phyloP scores from a whole-genome alignment of 2,888 invertebrate genomes.

The Drosophila phalerata region DNA sequence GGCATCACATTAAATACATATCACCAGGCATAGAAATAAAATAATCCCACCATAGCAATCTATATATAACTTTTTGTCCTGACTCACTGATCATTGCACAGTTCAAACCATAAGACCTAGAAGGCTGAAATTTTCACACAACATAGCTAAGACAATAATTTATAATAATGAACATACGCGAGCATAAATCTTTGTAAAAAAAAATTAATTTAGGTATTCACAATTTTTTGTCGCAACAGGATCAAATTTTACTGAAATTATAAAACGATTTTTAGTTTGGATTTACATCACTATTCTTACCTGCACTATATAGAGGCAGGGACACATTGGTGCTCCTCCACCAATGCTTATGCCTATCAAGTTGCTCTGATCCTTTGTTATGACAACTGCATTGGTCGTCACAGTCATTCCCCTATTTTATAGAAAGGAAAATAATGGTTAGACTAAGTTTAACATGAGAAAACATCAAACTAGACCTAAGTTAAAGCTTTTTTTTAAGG shows the following conservation, averaged over 20 bases:
- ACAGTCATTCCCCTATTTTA: conserved; percentile 97
- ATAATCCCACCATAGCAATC: neutral
- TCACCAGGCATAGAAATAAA: neutral
- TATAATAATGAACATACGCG: too few species aligned
- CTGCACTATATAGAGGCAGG: conserved; percentile 99
- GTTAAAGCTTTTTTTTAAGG: neutral
- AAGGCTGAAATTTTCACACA: too few species aligned
- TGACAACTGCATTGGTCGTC: conserved; percentile 95
- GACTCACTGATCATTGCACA: too few species aligned
- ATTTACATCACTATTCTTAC: conserved; percentile 84
- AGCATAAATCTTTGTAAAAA: too few species aligned
- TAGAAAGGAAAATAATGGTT: neutral
- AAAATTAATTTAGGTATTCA: too few species aligned
- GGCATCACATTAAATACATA: neutral
- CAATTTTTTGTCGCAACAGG: too few species aligned
- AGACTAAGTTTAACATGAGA: neutral
- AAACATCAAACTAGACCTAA: conserved; percentile 8
- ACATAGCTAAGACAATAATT: too few species aligned
- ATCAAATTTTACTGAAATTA: too few species aligned
- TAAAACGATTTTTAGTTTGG: too few species aligned
- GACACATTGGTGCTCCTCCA: conserved; percentile 97
- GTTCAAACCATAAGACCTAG: too few species aligned
- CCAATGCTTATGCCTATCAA: conserved; percentile 99
- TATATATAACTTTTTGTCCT: too few species aligned
- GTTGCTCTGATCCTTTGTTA: conserved; percentile 96